Conservation (phyloP, 2,888 invertebrate species). For the Drosophila meridionalis region DNA sequence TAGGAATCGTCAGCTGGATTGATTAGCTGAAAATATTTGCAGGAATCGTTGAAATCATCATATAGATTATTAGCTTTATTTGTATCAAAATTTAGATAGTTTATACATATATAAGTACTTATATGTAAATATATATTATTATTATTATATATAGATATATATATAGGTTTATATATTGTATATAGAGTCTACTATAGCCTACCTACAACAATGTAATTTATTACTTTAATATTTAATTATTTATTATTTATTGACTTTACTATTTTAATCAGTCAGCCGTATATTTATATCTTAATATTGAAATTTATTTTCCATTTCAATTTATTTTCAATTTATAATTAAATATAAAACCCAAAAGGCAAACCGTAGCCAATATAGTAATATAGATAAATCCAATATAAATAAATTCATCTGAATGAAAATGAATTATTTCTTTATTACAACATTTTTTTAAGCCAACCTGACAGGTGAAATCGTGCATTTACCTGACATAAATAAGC, state of each 20-base stretch:
- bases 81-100: neutral
- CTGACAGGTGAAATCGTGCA: neutral
- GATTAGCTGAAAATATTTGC: neutral
- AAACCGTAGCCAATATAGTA: neutral
- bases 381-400: neutral
- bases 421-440: neutral
- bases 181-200: neutral
- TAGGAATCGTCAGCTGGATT: neutral
- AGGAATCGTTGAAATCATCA: no score
- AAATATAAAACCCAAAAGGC: neutral
- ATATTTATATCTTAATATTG: neutral
- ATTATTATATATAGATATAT: neutral
- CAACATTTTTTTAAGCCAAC: neutral
- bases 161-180: no score
- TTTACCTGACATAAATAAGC: neutral
- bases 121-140: no score
- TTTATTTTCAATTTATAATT: neutral
- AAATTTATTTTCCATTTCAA: neutral
- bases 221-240: neutral
- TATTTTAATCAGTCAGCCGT: neutral
- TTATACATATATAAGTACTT: neutral
- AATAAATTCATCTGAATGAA: neutral
- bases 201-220: neutral
- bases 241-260: neutral
- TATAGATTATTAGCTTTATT: no score